Conservation (phyloP, 2,888 invertebrate species). For the Oegoconia quadripuncta region DNA sequence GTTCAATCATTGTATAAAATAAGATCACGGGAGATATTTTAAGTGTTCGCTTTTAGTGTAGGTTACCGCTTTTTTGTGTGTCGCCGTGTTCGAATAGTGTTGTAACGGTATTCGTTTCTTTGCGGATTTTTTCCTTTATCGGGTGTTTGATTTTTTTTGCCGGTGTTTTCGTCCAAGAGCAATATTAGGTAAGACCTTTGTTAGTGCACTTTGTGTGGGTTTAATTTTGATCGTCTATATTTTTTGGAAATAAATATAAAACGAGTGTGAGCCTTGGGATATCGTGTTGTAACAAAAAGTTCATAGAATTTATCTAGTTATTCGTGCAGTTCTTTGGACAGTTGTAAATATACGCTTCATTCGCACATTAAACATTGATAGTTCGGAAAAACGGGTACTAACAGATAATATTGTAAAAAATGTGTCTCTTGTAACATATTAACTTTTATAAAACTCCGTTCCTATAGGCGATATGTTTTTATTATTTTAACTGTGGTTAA, state of each 20-base stretch:
- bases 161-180: slow-evolving; percentile 37
- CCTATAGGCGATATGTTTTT: slow-evolving; percentile 51
- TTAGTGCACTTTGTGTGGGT: slow-evolving; percentile 22
- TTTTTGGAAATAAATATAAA: slow-evolving; percentile 15
- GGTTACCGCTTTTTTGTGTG: slow-evolving; percentile 73
- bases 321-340: not conserved
- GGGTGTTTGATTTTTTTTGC: slow-evolving; percentile 19
- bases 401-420: slow-evolving; percentile 24
- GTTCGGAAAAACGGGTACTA: slow-evolving; percentile 52
- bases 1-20: slow-evolving; percentile 55
- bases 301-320: too few relatives aligned
- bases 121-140: slow-evolving; percentile 37
- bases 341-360: slow-evolving; percentile 27
- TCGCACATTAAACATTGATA: slow-evolving; percentile 29
- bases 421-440: slow-evolving; percentile 21
- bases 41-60: slow-evolving; percentile 42
- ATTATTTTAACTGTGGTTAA: slow-evolving; percentile 22
- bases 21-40: slow-evolving; percentile 33
- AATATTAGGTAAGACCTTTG: slow-evolving; percentile 47
- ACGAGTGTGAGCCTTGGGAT: too few relatives aligned
- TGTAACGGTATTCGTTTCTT: slow-evolving; percentile 42
- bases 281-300: too few relatives aligned
- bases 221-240: slow-evolving; percentile 10
- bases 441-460: slow-evolving; percentile 45
- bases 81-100: slow-evolving; percentile 37